Conservation (phyloP, 2,113 vertebrate species). For the Myxocyprinus asiaticus region DNA sequence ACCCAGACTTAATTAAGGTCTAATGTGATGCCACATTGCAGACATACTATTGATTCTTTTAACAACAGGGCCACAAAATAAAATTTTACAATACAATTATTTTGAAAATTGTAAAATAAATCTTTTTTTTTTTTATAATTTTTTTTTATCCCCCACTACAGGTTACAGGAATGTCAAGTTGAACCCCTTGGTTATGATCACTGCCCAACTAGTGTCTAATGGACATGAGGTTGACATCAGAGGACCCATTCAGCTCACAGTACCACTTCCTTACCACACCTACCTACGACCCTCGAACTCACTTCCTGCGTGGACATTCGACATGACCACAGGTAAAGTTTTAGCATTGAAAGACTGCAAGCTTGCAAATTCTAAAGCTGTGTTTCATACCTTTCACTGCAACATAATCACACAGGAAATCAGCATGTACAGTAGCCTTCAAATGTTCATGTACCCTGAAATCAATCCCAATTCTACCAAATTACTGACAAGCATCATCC, state of each 20-base stretch:
- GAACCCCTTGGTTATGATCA: constrained; percentile 83
- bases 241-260: constrained; percentile 85
- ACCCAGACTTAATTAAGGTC: neutral
- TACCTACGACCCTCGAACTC: constrained; percentile 74
- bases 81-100: too few relatives aligned
- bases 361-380: neutral
- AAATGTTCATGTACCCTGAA: too few relatives aligned
- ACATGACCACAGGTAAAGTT: constrained; percentile 80
- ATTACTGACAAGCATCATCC: too few relatives aligned
- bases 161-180: constrained; percentile 82
- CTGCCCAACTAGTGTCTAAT: constrained; percentile 77
- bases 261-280: constrained; percentile 77
- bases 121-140: neutral
- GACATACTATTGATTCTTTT: neutral
- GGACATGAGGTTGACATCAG: constrained; percentile 81
- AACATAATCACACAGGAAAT: too few relatives aligned
- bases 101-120: neutral
- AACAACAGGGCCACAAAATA: neutral
- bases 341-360: constrained; percentile 4
- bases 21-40: neutral
- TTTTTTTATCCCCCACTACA: constrained; percentile 55
- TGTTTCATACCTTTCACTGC: neutral
- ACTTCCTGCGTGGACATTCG: constrained; percentile 88
- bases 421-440: too few relatives aligned
- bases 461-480: too few relatives aligned